Evolutionary conservation across 2,797 vertebrate species (phyloP), one percentile per base, ranked within the genome.

Genomic region (Epinephelus malabaricus): DNA sequence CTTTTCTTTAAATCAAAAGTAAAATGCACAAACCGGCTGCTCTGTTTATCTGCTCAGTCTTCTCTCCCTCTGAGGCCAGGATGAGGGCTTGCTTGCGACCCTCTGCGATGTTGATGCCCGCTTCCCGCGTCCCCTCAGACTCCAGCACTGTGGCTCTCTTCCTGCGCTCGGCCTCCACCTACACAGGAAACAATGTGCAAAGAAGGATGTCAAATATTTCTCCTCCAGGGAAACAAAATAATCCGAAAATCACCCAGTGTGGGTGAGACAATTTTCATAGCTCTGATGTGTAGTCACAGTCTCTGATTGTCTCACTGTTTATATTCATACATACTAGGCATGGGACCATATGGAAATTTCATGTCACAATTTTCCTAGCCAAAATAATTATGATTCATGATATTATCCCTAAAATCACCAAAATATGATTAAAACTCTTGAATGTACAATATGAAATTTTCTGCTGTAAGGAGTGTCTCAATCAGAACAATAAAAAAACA

Each of bases 121-220:
- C 93, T 40, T 99, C 98, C 54, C 98, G 95, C 0, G 95, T 95
- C n/a, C 98, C 98, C 86, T 99, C 98, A 0, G 98, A 99, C 87
- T 99, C 98, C 90, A 99, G 93, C 82, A 99, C 97, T 0, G 97
- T 99, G 0, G 98, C 98, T 66, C 98, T 95, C 88, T 99, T 99
- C 88, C 92, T 96, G 21, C 98, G 94, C 87, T 99, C 98, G 0
- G 98, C 98, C 76, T 99, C 98, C 77, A 99, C 98, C 98, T 99
- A 78, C 6, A 53, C 43, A 47, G 2, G 34, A 34, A 34, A 34
- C 34, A 34, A 43, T 54, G 46, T 30, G 45, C 19, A 68, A 54
- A 46, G 38, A 63, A 6, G n/a, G 55, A 69, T 18, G 13, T 71
- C 62, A 53, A 30, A 62, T 27, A 61, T 34, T 46, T 79, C 27